A percentile compares a stretch with the other conserved stretches of the same genome.
These are phyloP conservation scores for Paramisgurnus dabryanus DNA, from an alignment of 2,113 vertebrate species.

Conservation along the genomic window DNA sequence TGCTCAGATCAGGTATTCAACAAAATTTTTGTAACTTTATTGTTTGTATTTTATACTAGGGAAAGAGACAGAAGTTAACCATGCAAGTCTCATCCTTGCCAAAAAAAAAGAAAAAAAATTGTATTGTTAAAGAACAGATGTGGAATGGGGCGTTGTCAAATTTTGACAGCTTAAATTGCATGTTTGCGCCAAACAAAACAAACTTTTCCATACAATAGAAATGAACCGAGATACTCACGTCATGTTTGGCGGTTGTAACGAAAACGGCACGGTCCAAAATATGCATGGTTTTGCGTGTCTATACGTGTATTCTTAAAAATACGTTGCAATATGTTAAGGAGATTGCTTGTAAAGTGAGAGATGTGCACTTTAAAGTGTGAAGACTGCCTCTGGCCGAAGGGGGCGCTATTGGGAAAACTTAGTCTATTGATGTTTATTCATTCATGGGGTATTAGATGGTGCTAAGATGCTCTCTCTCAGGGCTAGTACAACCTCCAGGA, in stretches of 20 bases:
- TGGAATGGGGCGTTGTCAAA: not conserved
- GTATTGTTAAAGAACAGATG: not conserved
- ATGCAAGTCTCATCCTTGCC: not conserved
- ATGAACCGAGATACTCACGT: constrained; percentile 23
- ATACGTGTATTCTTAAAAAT: constrained; percentile 28
- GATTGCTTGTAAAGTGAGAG: constrained; percentile 34
- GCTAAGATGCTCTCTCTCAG: constrained; percentile 69
- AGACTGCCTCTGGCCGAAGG: constrained; percentile 52
- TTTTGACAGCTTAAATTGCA: constrained; percentile 2
- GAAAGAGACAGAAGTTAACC: not conserved
- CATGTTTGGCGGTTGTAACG: constrained; percentile 27
- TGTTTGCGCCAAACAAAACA: constrained; percentile 3
- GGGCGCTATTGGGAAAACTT: constrained; percentile 31
- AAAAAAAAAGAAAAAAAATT: not conserved
- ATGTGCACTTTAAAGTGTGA: constrained; percentile 71
- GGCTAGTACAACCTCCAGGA: constrained; percentile 55
- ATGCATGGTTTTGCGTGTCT: constrained; percentile 45
- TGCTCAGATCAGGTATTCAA: constrained; percentile 51
- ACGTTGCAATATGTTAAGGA: constrained; percentile 22
- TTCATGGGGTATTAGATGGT: constrained; percentile 62
- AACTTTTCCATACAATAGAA: constrained; percentile 11
- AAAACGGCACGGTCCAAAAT: constrained; percentile 36
- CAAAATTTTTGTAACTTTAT: constrained; percentile 29
- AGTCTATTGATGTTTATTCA: not conserved
- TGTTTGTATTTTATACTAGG: constrained; percentile 24